Conservation (phyloP, 2,797 vertebrate species). For the Acropternis orthonyx region DNA sequence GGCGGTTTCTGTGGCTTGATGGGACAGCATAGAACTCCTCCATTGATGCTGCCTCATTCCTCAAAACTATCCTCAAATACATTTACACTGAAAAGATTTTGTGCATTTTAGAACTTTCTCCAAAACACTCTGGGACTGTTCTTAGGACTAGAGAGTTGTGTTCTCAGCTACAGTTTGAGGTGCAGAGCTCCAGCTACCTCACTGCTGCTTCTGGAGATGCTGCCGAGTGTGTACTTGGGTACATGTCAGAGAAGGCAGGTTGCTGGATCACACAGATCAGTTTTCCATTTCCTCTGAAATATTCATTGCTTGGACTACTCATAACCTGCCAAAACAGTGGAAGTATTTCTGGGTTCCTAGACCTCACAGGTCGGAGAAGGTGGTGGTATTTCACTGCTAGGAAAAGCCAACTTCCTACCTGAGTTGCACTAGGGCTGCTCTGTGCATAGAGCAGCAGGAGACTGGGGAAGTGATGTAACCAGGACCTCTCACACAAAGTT, state of each 20-base stretch:
- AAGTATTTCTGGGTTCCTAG: not conserved
- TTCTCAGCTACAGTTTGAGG: not conserved
- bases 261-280: not conserved
- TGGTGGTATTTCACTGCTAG: not conserved
- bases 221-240: not conserved
- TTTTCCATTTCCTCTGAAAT: not conserved
- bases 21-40: not conserved
- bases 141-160: not conserved
- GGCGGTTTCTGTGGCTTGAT: not conserved
- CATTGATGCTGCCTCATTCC: not conserved
- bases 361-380: not conserved
- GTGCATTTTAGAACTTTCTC: not conserved
- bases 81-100: not conserved
- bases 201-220: not conserved
- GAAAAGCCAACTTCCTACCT: constrained; percentile 2
- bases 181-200: not conserved
- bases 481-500: constrained; percentile 31
- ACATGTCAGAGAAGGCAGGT: not conserved
- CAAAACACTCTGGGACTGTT: not conserved
- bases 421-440: not conserved
- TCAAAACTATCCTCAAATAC: not conserved
- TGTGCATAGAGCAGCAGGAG: not conserved
- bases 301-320: not conserved
- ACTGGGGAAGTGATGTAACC: not conserved
- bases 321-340: not conserved